Base-by-base conservation (phyloP, 35 echinoderm and acorn worm genomes). In the Ophiothrix spiculata region DNA sequence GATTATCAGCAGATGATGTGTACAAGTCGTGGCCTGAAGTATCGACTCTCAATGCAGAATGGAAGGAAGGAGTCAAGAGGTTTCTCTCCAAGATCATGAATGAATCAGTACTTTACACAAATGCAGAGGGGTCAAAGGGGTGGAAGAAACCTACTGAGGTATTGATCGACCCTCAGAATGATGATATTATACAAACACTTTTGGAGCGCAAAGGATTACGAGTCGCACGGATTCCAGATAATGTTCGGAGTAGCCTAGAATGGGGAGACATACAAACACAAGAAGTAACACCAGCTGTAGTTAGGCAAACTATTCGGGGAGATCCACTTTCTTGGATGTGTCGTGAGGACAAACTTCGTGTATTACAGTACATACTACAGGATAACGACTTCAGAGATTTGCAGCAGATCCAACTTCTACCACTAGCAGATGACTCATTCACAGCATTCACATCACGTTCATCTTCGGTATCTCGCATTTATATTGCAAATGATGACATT, bases 11-110 rank as follows among this genome's bases (percentile, higher is more conserved):
- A 0, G 64, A 80, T 40, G 56, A 46, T 81, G 79, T 99, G 0
- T 99, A 99, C 75, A 85, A 75, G 4, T 82, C 89, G 23, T 92
- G 93, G 89, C 96, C 96, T 49, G 74, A 79, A 34, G 33, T 54
- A 1, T 4, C 34, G 0, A 75, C 21, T 39, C 34, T 88, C 0
- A 63, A 80, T 34, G 49, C 32, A 35, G 64, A 91, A 40, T 99
- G 92, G 92, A 82, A 82, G 69, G 73, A 1, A 54, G 81, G 90
- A 37, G 41, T 91, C 19, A 75, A 85, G 31, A 46, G 15, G 39
- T 90, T 94, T 17, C 89, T 88, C 64, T 54, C 81, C 6, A 29
- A 75, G 10, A 17, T 99, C 21, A 79, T 63, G 16, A 73, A 90
- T 29, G 42, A 92, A 36, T 25, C 33, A 32, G 87, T 99, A 14